Evolutionary conservation across 2,888 invertebrate genomes (phyloP).

Genomic region (Griposia aprilina): DNA sequence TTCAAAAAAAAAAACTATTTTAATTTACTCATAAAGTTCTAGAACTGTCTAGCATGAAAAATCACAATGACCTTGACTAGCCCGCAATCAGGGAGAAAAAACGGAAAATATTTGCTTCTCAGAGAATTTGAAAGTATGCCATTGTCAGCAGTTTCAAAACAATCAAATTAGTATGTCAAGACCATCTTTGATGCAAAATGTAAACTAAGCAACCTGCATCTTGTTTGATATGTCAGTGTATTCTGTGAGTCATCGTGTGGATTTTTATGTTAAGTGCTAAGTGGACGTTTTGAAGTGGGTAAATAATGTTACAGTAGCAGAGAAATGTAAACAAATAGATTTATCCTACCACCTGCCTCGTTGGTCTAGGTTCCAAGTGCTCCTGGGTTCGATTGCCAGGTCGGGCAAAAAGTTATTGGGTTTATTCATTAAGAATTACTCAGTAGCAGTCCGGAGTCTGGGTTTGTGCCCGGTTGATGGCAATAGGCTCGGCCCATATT

Average conservation of each 20-base stretch:
- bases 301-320: neutral
- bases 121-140: slow-evolving; percentile 83
- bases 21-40: neutral
- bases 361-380: neutral
- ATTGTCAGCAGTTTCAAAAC: slow-evolving; percentile 79
- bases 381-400: neutral
- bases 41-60: neutral
- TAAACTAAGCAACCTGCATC: slow-evolving; percentile 49
- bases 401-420: neutral
- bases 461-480: neutral
- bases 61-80: slow-evolving; percentile 32
- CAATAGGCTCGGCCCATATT: no score
- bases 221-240: slow-evolving; percentile 14
- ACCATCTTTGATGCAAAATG: slow-evolving; percentile 68
- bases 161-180: slow-evolving; percentile 76
- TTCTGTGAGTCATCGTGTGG: slow-evolving; percentile 18
- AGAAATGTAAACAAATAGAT: neutral
- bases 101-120: slow-evolving; percentile 69
- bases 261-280: slow-evolving; percentile 11
- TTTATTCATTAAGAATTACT: neutral
- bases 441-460: neutral
- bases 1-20: no score
- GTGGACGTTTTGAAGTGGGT: neutral
- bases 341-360: no score
- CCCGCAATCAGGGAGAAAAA: slow-evolving; percentile 54